Base-by-base conservation (phyloP, 1,140 invertebrate genomes). In the Ceratoteleas bidentatus region DNA sequence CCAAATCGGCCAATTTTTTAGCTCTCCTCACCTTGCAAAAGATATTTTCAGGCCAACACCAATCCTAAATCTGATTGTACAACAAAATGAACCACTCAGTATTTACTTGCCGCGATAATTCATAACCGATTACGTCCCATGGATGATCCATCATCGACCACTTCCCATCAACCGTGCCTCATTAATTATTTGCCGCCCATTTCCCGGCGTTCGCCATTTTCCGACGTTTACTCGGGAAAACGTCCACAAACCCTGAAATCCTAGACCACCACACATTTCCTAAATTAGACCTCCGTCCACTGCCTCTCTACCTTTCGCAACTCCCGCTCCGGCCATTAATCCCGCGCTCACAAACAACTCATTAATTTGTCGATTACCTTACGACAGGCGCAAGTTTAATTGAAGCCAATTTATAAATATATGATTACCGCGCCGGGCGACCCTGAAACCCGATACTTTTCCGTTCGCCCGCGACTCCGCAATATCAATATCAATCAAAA, bases 401-500 rank as follows among this genome's bases (percentile, higher is more conserved):
- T 58, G 47, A 47, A 52, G 5, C 33, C 61, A 52, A 64, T 64
- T 52, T 64, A 47, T 64, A 54, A 43, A 34, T 53, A 53, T 65
- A 62, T 38, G n/a, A 62, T 73, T 74, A 40, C 54, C n/a, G 34
- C 24, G 2, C 32, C 36, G 6, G n/a, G 13, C 14, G 69, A 56
- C 69, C 69, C 49, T 72, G 72, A 52, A 75, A 75, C 62, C 2
- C 47, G 52, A 75, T 52, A 75, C 72, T 66, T 66, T 72, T 54
- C 10, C 13, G 56, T 62, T 72, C 57, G 49, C 15, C 47, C 47
- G 14, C 58, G 45, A 72, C 54, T 62, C n/a, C 60, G 50, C 62
- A 61, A 68, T 68, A 68, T 68, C 62, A 50, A 54, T 62, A 61
- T 76, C 73, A 76, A 76, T 76, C 73, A 76, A 76, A 68, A 53